Base-by-base conservation (phyloP, 1,140 invertebrate species). In the Littorina saxatilis region DNA sequence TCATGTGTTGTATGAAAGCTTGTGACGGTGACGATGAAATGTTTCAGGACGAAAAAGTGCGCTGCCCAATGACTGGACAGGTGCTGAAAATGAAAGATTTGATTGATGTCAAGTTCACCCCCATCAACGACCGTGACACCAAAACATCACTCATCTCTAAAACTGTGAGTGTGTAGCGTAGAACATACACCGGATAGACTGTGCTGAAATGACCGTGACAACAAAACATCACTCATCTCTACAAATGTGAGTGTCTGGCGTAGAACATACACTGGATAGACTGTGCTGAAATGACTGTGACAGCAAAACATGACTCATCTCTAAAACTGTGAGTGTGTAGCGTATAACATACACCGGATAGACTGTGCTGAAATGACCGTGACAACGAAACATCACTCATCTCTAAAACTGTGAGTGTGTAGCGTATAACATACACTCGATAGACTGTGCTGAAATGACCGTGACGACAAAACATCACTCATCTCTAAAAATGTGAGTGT, bases 71-170 rank as follows among this genome's bases (percentile, higher is more conserved):
- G 86, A 99, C 96, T 92, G 96, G 96, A 4, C 96, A 96, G 89
- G 95, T 96, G 37, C 91, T 99, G 20, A 97, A 96, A 92, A 94
- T 96, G 86, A 99, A 99, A 90, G 97, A 99, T 93, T 52, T 99
- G 15, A 96, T 99, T 87, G 94, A 96, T 85, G 95, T 99, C 0
- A 98, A 98, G 90, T 99, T 99, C 92, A 99, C 97, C 0, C 92
- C 95, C 85, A 95, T 99, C 0, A 96, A 96, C 84, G 92, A 94
- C 79, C 87, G 91, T 40, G 91, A 91, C 77, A 81, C 96, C 90
- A 96, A 97, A 85, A 91, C 89, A 39, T 85, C 92, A 13, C 87
- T 93, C 15, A 93, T 93, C 61, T 83, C 90, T 7, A 93, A 93
- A 89, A 90, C 90, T 79, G 92, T 92, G 82, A 84, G 39, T 61